Evolutionary conservation across 2,888 invertebrate genomes (phyloP), one percentile per base, ranked within the genome.

Genomic region (Hirtodrosophila histrioides): DNA sequence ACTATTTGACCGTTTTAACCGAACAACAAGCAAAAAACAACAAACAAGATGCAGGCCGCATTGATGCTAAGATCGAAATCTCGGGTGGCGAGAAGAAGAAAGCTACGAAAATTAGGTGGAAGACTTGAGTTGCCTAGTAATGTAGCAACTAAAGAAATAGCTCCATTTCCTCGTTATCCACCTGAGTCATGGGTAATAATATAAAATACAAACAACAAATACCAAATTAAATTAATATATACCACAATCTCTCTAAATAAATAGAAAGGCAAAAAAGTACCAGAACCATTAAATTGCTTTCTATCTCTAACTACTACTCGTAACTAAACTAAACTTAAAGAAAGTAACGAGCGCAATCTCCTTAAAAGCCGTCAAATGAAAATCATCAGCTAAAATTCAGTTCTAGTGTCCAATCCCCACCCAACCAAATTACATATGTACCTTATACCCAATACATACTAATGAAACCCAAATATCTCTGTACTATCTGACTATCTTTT

Each of bases 51-150:
- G 96, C 97, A 97, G 95, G 97, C 97, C 94, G 97, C 97, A 93
- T 95, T 97, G 94, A 96, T 96, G 94, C 95, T 97, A 93, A 95
- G 96, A 94, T 94, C 96, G 93, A 96, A 96, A 94, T 96, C 96
- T 94, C 95, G 96, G 93, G 95, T 96, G 93, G 93, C 94, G 90
- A 94, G 95, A 93, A 93, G 94, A 93, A 95, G 96, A 94, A 95
- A 95, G 92, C 94, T 95, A 90, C 93, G 94, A 89, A 94, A 94
- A 92, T 93, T 94, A 93, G 95, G 95, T 89, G 95, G 95, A 89
- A 93, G 94, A 92, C 94, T 95, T 90, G 96, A 96, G 91, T 93
- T 97, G 91, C 96, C 97, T 88, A 96, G 96, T 92, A 96, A 97
- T 93, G 94, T 97, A 90, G 96, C 97, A 90, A 97, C 96, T 86